Conservation (phyloP, 2,888 invertebrate species). For the Prenolepis imparis region DNA sequence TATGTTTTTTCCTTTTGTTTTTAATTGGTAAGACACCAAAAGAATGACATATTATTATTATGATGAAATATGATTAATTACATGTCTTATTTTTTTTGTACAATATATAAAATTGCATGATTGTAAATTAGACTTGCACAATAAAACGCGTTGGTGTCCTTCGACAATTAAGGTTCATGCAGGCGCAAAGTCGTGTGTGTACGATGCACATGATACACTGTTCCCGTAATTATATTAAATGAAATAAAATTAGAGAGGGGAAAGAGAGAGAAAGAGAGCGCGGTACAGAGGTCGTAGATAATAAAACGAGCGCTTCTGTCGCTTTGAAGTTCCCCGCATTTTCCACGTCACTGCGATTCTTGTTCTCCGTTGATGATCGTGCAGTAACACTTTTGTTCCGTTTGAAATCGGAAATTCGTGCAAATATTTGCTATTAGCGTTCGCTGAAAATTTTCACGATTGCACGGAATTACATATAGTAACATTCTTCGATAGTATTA, state of each 20-base stretch:
- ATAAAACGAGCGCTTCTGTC: conserved; percentile 53
- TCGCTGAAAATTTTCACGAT: conserved; percentile 47
- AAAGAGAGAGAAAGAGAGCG: not conserved
- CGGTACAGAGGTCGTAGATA: conserved; percentile 35
- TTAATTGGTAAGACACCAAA: not conserved
- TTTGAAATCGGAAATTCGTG: conserved; percentile 37
- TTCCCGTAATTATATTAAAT: conserved; percentile 66
- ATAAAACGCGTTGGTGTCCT: conserved; percentile 38
- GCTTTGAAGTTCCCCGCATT: conserved; percentile 60
- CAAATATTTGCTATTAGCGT: conserved; percentile 51
- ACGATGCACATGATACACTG: conserved; percentile 26
- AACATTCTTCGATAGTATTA: not conserved
- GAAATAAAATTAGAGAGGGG: conserved; percentile 57
- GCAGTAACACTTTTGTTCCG: conserved; percentile 39
- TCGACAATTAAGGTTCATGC: conserved; percentile 9
- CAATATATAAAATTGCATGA: conserved; percentile 38
- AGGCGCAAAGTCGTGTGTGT: conserved; percentile 15
- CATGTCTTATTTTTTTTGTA: not conserved
- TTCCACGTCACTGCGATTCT: conserved; percentile 59
- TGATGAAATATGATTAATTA: conserved; percentile 12
- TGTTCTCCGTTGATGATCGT: conserved; percentile 63
- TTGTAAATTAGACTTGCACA: conserved; percentile 12
- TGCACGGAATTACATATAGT: conserved; percentile 31
- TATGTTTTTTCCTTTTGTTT: not conserved
- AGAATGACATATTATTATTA: not conserved